Percentiles rank a stretch among this genome's conserved stretches.
Evolutionary conservation across 2,888 invertebrate species (phyloP).

Genomic region (Drosophila kanekoi): DNA sequence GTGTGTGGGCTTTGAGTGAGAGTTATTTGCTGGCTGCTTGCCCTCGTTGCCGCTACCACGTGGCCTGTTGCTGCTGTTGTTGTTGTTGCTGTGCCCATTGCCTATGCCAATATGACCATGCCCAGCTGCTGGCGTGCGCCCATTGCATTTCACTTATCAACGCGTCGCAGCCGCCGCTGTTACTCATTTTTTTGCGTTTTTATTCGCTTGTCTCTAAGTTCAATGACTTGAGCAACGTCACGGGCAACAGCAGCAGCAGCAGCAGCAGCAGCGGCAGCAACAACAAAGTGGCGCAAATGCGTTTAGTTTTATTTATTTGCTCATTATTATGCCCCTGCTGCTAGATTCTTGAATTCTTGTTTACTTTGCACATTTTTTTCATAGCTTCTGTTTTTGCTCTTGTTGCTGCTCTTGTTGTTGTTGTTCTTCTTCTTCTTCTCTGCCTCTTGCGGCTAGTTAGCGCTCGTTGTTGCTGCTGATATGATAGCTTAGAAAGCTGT

Average conservation of each 20-base stretch:
- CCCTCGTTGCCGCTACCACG: conserved; percentile 52
- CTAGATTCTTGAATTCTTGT: conserved; percentile 69
- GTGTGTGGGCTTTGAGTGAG: conserved; percentile 57
- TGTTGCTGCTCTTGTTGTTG: conserved; percentile 37
- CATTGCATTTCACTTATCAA: conserved; percentile 79
- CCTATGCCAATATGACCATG: conserved; percentile 61
- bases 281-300: conserved; percentile 78
- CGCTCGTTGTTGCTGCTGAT: conserved; percentile 59
- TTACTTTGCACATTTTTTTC: conserved; percentile 72
- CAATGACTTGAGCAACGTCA: conserved; percentile 83
- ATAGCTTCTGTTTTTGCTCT: conserved; percentile 44
- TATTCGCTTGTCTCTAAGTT: conserved; percentile 77
- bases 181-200: conserved; percentile 55
- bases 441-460: background rate
- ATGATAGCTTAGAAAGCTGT: conserved; percentile 68
- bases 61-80: conserved; percentile 28
- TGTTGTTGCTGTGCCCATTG: conserved; percentile 46
- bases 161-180: conserved; percentile 29
- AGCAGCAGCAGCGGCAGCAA: conserved; percentile 46
- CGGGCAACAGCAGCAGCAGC: conserved; percentile 66
- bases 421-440: conserved; percentile 22
- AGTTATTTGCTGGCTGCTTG: conserved; percentile 58
- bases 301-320: conserved; percentile 80
- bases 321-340: conserved; percentile 74
- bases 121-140: conserved; percentile 58